phyloP scores from a whole-genome alignment of 2,113 vertebrate genomes.

The Equus przewalskii region DNA sequence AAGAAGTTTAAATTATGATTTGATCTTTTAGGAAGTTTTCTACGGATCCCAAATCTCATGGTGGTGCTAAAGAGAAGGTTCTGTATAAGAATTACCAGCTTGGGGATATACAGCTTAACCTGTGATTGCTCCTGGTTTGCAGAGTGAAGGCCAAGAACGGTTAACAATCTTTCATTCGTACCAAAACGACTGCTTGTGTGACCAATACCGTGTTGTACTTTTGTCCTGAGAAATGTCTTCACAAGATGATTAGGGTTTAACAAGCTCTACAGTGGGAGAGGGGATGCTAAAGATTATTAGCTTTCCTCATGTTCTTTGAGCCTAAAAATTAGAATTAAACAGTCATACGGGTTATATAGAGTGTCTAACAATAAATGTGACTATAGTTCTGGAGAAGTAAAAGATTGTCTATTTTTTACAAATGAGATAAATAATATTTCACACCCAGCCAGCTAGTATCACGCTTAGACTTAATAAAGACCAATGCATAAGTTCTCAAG shows the following conservation, averaged over 20 bases:
- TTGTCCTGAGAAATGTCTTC: neutral
- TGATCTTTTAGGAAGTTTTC: neutral
- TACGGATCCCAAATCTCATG: neutral
- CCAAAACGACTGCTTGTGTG: neutral
- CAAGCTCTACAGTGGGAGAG: neutral
- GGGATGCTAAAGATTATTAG: neutral
- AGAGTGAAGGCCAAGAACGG: neutral
- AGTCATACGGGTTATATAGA: neutral
- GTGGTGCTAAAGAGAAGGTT: neutral
- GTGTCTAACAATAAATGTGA: neutral
- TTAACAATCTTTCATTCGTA: neutral
- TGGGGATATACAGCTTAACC: neutral
- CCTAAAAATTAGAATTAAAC: neutral
- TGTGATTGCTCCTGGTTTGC: neutral
- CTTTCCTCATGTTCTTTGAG: neutral
- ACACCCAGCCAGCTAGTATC: neutral
- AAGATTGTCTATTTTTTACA: neutral
- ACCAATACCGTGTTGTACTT: neutral
- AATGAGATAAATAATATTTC: conserved; percentile 10
- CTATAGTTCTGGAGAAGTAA: neutral
- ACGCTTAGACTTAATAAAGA: conserved; percentile 48
- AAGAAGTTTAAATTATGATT: neutral
- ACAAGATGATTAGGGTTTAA: neutral
- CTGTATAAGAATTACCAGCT: neutral
- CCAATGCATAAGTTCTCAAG: neutral